phyloP scores from a whole-genome alignment of 2,888 invertebrate genomes.

The Mythimna loreyi region DNA sequence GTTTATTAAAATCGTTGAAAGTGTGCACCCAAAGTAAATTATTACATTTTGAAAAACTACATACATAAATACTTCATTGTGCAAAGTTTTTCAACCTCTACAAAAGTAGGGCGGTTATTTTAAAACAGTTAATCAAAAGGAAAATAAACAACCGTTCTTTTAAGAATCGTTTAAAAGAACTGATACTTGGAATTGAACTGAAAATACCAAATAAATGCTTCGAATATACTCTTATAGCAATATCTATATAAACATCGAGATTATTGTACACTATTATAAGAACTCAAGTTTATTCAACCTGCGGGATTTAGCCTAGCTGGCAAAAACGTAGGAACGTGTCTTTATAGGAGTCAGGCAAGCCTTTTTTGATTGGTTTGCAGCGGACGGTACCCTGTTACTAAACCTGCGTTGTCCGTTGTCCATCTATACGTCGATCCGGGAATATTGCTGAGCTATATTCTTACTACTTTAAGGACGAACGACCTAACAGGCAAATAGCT shows the following conservation, averaged over 20 bases:
- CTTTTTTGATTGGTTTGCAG: not conserved
- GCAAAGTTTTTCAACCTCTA: not conserved
- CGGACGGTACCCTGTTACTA: not conserved
- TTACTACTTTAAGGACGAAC: not conserved
- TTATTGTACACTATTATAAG: too few relatives aligned
- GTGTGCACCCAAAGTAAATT: slow-evolving; percentile 12
- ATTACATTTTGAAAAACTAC: slow-evolving; percentile 6
- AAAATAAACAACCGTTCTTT: slow-evolving; percentile 4
- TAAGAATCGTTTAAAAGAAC: not conserved
- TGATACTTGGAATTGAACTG: not conserved
- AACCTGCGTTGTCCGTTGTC: not conserved
- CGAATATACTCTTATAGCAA: not conserved
- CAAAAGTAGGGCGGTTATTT: not conserved
- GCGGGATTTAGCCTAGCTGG: not conserved
- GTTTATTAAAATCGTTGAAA: slow-evolving; percentile 50
- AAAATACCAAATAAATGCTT: not conserved
- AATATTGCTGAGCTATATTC: not conserved
- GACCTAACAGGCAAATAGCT: not conserved
- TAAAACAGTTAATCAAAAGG: not conserved
- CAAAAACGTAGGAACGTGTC: not conserved
- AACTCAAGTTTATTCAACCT: not conserved
- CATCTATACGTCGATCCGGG: not conserved
- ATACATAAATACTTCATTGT: not conserved
- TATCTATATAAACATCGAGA: not conserved
- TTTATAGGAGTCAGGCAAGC: not conserved